Conservation (phyloP, 2,113 vertebrate genomes). For the Edolisoma coerulescens region DNA sequence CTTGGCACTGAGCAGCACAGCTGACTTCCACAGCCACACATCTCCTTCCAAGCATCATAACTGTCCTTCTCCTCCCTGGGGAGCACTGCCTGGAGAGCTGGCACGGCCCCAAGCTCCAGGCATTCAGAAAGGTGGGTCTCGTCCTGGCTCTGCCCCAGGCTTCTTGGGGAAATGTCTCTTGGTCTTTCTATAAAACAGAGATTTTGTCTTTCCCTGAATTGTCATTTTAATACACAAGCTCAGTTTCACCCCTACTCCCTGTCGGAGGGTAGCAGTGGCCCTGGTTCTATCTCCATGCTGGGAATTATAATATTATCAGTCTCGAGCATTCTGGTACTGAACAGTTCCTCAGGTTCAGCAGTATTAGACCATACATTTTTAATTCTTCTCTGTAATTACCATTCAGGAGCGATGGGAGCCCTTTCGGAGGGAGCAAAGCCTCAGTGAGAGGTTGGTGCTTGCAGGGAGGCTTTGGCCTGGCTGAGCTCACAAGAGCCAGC, state of each 20-base stretch:
- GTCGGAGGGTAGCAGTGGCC: rapidly evolving
- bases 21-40: background rate
- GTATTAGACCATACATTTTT: background rate
- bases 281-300: background rate
- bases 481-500: background rate
- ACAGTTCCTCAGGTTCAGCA: background rate
- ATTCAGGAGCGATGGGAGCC: background rate
- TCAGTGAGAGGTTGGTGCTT: background rate
- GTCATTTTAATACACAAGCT: background rate
- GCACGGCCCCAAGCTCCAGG: rapidly evolving
- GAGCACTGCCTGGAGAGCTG: background rate
- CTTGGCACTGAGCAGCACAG: background rate
- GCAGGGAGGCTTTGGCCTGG: background rate
- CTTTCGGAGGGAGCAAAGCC: background rate
- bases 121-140: background rate
- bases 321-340: background rate
- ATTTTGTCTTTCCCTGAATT: background rate
- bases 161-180: background rate
- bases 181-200: background rate
- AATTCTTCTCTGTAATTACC: background rate
- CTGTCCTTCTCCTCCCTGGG: background rate
- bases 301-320: too few relatives aligned
- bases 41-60: conserved; percentile 12
- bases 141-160: background rate
- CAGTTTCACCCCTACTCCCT: background rate